Evolutionary conservation across 2,888 invertebrate genomes (phyloP).

Genomic region (Xestia rhomboidea): DNA sequence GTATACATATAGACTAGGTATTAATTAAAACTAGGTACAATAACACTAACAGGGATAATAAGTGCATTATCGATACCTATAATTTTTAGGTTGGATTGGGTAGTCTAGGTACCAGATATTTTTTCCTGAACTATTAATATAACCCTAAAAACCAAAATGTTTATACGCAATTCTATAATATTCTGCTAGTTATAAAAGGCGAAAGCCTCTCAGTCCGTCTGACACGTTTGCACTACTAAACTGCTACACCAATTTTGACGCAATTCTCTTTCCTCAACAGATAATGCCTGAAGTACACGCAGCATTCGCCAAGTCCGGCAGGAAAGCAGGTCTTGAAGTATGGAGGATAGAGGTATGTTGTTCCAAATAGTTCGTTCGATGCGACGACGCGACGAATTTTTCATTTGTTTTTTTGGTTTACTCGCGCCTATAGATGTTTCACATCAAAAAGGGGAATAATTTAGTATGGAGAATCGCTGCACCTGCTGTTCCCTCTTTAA

Average conservation of each 20-base stretch:
- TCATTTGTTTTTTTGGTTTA: no score
- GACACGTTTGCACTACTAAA: background rate
- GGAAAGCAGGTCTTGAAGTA: slow-evolving; percentile 92
- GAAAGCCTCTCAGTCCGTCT: background rate
- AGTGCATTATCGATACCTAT: no score
- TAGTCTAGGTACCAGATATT: background rate
- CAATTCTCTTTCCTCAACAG: slow-evolving; percentile 59
- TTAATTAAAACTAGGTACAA: no score
- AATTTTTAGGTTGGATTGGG: background rate
- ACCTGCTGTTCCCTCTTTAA: no score
- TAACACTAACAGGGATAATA: no score
- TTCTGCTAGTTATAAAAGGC: background rate
- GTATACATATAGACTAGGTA: no score
- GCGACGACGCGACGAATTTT: no score
- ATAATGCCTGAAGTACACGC: slow-evolving; percentile 88
- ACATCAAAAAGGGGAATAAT: no score
- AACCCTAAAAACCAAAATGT: background rate
- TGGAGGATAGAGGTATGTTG: slow-evolving; percentile 95
- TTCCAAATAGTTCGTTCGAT: no score
- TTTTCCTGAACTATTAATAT: background rate
- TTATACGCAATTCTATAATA: background rate
- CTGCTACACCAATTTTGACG: background rate
- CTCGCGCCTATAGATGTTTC: no score
- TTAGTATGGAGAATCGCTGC: no score
- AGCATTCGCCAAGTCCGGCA: slow-evolving; percentile 93